These are phyloP conservation scores for Syngnathus rostellatus DNA, from an alignment of 2,797 vertebrate species.

Conservation along the genomic window DNA sequence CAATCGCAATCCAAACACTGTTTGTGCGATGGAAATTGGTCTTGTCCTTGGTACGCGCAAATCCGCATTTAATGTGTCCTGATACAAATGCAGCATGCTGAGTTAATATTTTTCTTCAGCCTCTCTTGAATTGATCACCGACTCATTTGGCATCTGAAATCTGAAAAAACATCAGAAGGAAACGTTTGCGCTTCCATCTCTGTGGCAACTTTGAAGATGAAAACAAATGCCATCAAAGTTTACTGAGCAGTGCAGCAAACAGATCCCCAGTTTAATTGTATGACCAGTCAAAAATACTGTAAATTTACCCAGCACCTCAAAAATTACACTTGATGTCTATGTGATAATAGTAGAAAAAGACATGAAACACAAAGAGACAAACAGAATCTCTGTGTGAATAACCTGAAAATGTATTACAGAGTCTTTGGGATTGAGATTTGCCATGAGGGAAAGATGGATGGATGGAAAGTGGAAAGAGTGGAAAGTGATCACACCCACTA, in stretches of 20 bases:
- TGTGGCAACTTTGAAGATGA: neutral
- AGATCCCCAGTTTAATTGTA: neutral
- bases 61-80: neutral
- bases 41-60: neutral
- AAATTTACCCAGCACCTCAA: neutral
- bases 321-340: neutral
- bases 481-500: too few species aligned
- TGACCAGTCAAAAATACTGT: neutral
- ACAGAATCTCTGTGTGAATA: too few species aligned
- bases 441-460: too few species aligned
- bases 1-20: neutral
- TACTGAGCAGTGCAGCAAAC: neutral
- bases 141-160: neutral
- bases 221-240: neutral
- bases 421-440: too few species aligned
- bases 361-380: too few species aligned
- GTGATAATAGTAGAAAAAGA: too few species aligned
- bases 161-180: neutral
- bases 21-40: neutral
- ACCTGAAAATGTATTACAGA: too few species aligned
- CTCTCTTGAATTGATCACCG: neutral
- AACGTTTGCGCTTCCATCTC: neutral
- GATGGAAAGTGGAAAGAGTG: too few species aligned
- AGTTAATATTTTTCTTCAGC: neutral
- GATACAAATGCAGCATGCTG: neutral